phyloP scores from a whole-genome alignment of 2,888 invertebrate genomes.

The Epirrita christyi region DNA sequence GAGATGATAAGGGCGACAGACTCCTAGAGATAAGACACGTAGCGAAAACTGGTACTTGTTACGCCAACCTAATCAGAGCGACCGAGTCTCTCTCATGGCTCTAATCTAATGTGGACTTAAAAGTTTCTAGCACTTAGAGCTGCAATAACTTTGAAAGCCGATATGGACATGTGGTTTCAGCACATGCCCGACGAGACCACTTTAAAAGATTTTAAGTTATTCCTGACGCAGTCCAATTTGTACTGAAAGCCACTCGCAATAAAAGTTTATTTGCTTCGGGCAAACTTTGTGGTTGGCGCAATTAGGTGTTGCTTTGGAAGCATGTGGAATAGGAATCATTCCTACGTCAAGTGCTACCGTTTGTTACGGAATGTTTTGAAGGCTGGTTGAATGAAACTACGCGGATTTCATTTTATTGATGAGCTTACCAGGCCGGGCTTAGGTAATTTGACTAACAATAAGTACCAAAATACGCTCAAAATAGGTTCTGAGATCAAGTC shows the following conservation, averaged over 20 bases:
- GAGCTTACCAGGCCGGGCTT: neutral
- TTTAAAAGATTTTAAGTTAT: constrained; percentile 48
- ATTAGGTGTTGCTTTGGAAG: constrained; percentile 34
- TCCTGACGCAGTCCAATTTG: constrained; percentile 38
- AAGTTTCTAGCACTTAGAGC: constrained; percentile 50
- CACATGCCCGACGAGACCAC: constrained; percentile 39
- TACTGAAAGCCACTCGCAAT: constrained; percentile 32
- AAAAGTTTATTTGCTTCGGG: constrained; percentile 30
- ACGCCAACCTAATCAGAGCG: constrained; percentile 61
- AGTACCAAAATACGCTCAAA: neutral
- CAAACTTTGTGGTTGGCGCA: constrained; percentile 25
- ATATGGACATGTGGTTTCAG: constrained; percentile 49
- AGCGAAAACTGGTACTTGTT: constrained; percentile 61
- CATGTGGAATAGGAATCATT: constrained; percentile 60
- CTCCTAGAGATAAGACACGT: constrained; percentile 69
- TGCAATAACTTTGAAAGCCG: constrained; percentile 47
- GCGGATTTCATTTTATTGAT: constrained; percentile 24
- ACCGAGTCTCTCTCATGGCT: constrained; percentile 38
- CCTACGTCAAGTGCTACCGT: constrained; percentile 58
- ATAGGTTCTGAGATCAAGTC: neutral
- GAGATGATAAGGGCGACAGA: constrained; percentile 53
- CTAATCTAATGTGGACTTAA: constrained; percentile 60
- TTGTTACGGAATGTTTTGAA: constrained; percentile 49
- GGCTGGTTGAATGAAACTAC: constrained; percentile 38
- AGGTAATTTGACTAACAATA: neutral